phyloP scores from a whole-genome alignment of 2,888 invertebrate species.

The Rhabditoides inermis region DNA sequence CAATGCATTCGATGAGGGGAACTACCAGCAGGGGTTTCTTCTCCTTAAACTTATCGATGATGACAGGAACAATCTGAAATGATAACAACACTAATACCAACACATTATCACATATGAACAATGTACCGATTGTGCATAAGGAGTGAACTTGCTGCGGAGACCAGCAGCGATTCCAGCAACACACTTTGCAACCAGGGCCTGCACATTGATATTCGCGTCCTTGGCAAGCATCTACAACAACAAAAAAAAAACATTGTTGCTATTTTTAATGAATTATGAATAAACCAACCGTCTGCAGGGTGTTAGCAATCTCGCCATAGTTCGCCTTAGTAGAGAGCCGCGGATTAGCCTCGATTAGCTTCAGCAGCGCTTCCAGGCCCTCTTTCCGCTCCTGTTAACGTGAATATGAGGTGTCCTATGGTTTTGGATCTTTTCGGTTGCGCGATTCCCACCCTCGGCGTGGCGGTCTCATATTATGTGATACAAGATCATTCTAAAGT shows the following conservation, averaged over 20 bases:
- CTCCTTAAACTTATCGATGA: constrained; percentile 93
- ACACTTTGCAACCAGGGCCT: constrained; percentile 76
- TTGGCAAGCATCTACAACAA: constrained; percentile 71
- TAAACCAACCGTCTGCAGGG: constrained; percentile 70
- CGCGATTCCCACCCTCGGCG: neutral
- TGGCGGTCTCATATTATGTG: neutral
- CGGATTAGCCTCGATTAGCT: constrained; percentile 58
- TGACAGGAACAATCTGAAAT: constrained; percentile 55
- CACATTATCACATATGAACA: neutral
- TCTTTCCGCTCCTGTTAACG: constrained; percentile 81
- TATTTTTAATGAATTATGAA: neutral
- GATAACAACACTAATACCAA: neutral
- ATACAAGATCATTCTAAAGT: constrained; percentile 71
- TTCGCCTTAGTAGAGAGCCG: constrained; percentile 78
- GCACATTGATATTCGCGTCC: constrained; percentile 86
- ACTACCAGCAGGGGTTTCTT: constrained; percentile 83
- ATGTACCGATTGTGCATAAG: constrained; percentile 16
- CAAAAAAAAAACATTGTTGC: neutral
- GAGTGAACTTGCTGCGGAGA: constrained; percentile 74
- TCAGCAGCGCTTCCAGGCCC: constrained; percentile 65
- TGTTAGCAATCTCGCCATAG: constrained; percentile 78
- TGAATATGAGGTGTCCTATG: no score
- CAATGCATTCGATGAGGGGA: constrained; percentile 78
- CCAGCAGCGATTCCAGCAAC: constrained; percentile 74
- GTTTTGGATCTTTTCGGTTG: no score